phyloP scores from a whole-genome alignment of 2,888 invertebrate genomes.

The Caenorhabditis sp. region DNA sequence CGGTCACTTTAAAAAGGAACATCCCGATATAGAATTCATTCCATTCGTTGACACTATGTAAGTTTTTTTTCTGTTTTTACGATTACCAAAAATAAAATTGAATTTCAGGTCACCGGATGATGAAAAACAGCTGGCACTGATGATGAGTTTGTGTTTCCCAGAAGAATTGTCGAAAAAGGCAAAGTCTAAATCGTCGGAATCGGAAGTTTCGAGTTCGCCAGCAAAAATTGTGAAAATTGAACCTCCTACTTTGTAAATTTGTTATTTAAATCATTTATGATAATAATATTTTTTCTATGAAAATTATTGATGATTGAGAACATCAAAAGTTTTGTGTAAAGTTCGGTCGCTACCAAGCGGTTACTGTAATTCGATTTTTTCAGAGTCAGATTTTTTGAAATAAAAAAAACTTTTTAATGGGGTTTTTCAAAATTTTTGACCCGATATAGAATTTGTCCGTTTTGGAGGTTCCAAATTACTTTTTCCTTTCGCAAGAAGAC shows the following conservation, averaged over 20 bases:
- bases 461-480: too few relatives aligned
- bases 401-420: too few relatives aligned
- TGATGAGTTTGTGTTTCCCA: slow-evolving; percentile 37
- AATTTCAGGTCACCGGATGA: slow-evolving; percentile 31
- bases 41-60: slow-evolving; percentile 43
- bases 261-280: too few relatives aligned
- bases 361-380: too few relatives aligned
- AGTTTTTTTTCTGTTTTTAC: slow-evolving; percentile 4
- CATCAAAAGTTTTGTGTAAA: too few relatives aligned
- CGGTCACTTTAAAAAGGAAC: slow-evolving; percentile 39
- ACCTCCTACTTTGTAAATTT: not conserved
- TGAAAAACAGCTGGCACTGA: slow-evolving; percentile 21
- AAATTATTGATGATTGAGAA: too few relatives aligned
- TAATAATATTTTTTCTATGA: too few relatives aligned
- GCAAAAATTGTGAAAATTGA: not conserved
- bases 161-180: slow-evolving; percentile 26
- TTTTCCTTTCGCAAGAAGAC: too few relatives aligned
- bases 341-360: too few relatives aligned
- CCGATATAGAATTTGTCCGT: too few relatives aligned
- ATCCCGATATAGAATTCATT: slow-evolving; percentile 22
- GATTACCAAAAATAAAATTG: not conserved
- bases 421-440: too few relatives aligned
- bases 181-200: not conserved
- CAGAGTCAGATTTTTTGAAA: too few relatives aligned
- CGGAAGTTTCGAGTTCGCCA: not conserved